phyloP scores from a whole-genome alignment of 2,113 vertebrate species.

The Oryzias javanicus region DNA sequence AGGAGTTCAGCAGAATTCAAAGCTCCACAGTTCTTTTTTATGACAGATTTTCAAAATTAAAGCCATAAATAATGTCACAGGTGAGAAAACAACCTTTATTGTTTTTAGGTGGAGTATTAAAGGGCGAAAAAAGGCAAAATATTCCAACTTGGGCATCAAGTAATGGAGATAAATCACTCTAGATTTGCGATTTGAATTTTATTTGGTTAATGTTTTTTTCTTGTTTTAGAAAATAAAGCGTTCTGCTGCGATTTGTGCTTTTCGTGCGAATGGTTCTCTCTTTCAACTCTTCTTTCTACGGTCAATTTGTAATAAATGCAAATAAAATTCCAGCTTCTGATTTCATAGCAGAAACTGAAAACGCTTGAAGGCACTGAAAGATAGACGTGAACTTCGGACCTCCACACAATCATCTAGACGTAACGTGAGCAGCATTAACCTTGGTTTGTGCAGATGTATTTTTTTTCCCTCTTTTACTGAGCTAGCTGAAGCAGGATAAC shows the following conservation, averaged over 20 bases:
- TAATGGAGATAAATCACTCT: too few relatives aligned
- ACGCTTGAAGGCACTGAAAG: constrained; percentile 12
- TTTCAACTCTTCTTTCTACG: neutral
- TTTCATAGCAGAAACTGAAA: constrained; percentile 41
- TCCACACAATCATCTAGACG: constrained; percentile 5
- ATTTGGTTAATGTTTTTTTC: constrained; percentile 6
- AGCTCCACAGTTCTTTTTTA: neutral
- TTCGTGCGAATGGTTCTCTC: constrained; percentile 2
- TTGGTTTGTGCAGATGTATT: constrained; percentile 14
- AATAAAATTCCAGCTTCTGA: constrained; percentile 51
- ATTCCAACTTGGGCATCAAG: too few relatives aligned
- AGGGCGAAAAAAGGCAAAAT: too few relatives aligned
- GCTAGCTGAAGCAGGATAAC: constrained; percentile 38
- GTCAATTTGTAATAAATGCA: constrained; percentile 39
- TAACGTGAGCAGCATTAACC: constrained; percentile 20
- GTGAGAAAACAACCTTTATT: too few relatives aligned
- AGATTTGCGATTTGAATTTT: constrained; percentile 34
- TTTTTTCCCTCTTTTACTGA: constrained; percentile 2
- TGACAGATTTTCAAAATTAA: too few relatives aligned
- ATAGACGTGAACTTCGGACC: constrained; percentile 18
- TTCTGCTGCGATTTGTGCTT: constrained; percentile 19
- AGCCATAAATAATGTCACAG: too few relatives aligned
- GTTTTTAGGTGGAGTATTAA: too few relatives aligned
- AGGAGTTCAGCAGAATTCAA: constrained; percentile 20
- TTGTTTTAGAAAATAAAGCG: constrained; percentile 14